A percentile compares a stretch with the other conserved stretches of the same genome.
Evolutionary conservation across 2,113 vertebrate species (phyloP).

Genomic region (Mastomys coucha): DNA sequence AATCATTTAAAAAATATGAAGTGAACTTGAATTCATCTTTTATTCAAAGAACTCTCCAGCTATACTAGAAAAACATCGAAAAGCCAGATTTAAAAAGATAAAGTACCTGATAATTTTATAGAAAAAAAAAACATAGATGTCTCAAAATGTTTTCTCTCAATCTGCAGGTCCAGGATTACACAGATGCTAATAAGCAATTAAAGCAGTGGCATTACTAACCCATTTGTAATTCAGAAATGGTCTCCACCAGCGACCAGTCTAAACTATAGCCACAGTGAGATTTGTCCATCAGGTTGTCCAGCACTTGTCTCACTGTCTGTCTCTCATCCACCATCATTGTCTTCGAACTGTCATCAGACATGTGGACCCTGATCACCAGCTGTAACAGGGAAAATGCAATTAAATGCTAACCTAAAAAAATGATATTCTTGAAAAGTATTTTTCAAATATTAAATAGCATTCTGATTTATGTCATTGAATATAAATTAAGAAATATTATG

Average conservation of each 20-base stretch:
- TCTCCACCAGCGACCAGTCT: conserved; percentile 98
- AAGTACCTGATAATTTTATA: conserved; percentile 2
- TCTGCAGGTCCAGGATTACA: conserved; percentile 16
- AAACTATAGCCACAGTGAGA: conserved; percentile 98
- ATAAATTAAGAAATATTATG: conserved; percentile 58
- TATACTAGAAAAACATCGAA: conserved; percentile 2
- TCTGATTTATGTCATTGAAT: conserved; percentile 25
- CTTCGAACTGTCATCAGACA: conserved; percentile 99
- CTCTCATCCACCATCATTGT: conserved; percentile 99
- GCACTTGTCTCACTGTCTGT: conserved; percentile 97
- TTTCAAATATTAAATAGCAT: background rate
- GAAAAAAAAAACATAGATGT: conserved; percentile 21
- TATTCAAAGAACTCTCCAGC: conserved; percentile 59
- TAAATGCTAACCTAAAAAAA: background rate
- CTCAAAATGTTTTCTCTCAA: background rate
- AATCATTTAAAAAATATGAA: conserved; percentile 32
- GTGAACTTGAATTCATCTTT: conserved; percentile 51
- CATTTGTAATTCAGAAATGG: conserved; percentile 97
- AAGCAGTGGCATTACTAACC: conserved; percentile 87
- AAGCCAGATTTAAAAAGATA: background rate
- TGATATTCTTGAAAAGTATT: conserved; percentile 32
- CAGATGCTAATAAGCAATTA: conserved; percentile 33
- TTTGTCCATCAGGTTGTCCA: conserved; percentile 98
- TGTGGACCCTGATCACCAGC: conserved; percentile 98
- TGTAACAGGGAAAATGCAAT: conserved; percentile 79